These are phyloP conservation scores for Pyrocoelia pectoralis DNA, from an alignment of 2,888 invertebrate species.

Conservation along the genomic window DNA sequence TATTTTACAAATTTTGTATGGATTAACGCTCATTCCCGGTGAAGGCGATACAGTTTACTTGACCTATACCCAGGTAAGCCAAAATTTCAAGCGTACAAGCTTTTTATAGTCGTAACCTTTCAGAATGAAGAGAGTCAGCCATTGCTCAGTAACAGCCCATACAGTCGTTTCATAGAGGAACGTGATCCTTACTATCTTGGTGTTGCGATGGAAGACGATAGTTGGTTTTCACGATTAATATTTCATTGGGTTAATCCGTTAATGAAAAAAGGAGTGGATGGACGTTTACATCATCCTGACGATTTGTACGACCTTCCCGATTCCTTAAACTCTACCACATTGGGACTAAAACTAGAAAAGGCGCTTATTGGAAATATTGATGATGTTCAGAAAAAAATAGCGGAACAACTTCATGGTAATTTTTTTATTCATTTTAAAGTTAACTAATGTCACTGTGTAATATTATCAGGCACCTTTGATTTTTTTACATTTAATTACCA, in stretches of 20 bases:
- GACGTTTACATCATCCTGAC: slow-evolving; percentile 75
- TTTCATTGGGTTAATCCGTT: slow-evolving; percentile 90
- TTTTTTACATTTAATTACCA: too few relatives aligned
- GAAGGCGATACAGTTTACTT: slow-evolving; percentile 62
- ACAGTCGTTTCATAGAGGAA: slow-evolving; percentile 72
- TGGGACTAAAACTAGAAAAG: slow-evolving; percentile 68
- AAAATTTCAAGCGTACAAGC: slow-evolving; percentile 25
- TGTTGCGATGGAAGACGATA: slow-evolving; percentile 80
- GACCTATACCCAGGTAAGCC: slow-evolving; percentile 63
- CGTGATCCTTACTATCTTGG: slow-evolving; percentile 77
- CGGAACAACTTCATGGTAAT: slow-evolving; percentile 36
- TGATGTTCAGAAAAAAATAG: slow-evolving; percentile 51
- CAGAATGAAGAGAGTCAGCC: slow-evolving; percentile 51
- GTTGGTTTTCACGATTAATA: slow-evolving; percentile 75
- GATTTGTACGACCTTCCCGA: slow-evolving; percentile 85
- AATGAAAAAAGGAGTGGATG: slow-evolving; percentile 80
- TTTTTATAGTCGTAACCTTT: slow-evolving; percentile 43
- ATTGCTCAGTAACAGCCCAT: slow-evolving; percentile 55
- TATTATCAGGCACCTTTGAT: too few relatives aligned
- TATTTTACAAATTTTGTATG: slow-evolving; percentile 73
- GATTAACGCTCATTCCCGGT: slow-evolving; percentile 74
- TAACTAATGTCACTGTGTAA: too few relatives aligned
- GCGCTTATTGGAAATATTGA: slow-evolving; percentile 66
- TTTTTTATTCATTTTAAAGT: too few relatives aligned
- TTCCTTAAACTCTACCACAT: slow-evolving; percentile 67